These are phyloP conservation scores for Vulpes vulpes DNA, from an alignment of 2,113 vertebrate species.

Conservation along the genomic window DNA sequence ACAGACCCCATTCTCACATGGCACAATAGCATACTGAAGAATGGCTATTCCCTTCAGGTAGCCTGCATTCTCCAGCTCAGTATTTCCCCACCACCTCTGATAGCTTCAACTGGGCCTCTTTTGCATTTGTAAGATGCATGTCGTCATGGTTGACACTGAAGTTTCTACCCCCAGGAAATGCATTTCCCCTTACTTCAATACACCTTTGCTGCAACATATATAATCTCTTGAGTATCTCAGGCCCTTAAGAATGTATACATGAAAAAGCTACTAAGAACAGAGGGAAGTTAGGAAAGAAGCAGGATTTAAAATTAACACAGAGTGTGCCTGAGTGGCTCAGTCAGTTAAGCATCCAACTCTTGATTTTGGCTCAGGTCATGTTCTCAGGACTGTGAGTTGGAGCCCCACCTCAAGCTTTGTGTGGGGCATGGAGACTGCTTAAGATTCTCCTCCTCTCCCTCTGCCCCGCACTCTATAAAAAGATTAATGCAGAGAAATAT, in stretches of 20 bases:
- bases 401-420: not conserved
- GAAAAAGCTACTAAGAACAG: not conserved
- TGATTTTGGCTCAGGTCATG: not conserved
- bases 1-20: not conserved
- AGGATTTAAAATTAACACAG: not conserved
- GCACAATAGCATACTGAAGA: not conserved
- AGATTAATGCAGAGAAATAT: not conserved
- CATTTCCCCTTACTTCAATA: not conserved
- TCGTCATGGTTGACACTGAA: not conserved
- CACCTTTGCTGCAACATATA: not conserved
- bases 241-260: not conserved
- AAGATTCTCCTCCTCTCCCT: not conserved
- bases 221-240: not conserved
- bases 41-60: fast-evolving
- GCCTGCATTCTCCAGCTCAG: not conserved
- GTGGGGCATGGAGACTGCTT: not conserved
- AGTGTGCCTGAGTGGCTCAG: not conserved
- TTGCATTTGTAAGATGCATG: no score
- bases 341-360: not conserved
- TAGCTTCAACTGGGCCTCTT: no score
- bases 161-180: not conserved
- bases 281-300: not conserved
- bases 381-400: not conserved
- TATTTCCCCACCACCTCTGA: no score
- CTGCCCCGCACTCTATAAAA: not conserved